Conservation (phyloP, 1,140 invertebrate species). For the Sycobia sp. region DNA sequence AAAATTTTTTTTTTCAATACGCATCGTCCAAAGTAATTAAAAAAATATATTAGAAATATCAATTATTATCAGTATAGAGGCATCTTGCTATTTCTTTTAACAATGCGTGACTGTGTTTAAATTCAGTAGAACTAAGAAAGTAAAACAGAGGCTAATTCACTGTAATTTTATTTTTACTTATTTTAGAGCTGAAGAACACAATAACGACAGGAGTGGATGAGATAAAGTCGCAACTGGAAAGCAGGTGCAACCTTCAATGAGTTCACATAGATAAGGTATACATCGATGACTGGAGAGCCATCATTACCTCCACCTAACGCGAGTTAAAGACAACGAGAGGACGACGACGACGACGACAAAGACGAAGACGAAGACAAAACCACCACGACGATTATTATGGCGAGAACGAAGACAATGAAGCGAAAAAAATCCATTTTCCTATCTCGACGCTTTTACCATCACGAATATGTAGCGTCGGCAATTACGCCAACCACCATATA, state of each 20-base stretch:
- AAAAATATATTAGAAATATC: too few species aligned
- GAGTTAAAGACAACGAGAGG: conserved; percentile 13
- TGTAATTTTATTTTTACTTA: too few species aligned
- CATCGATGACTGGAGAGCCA: conserved; percentile 16
- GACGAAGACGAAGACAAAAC: too few species aligned
- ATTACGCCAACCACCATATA: neutral
- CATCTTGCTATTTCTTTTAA: too few species aligned
- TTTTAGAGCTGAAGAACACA: conserved; percentile 92
- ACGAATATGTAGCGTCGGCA: neutral
- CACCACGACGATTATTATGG: neutral
- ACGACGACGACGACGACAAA: conserved; percentile 20
- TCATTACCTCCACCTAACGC: conserved; percentile 3
- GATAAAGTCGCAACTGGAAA: conserved; percentile 91
- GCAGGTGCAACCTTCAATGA: conserved; percentile 91
- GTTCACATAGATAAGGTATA: conserved; percentile 37
- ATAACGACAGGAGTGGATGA: conserved; percentile 94
- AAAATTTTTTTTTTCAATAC: too few species aligned
- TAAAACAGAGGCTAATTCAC: too few species aligned
- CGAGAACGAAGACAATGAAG: neutral
- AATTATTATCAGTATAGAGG: too few species aligned
- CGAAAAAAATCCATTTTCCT: conserved; percentile 22
- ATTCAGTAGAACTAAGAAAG: too few species aligned
- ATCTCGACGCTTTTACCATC: neutral
- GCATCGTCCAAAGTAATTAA: too few species aligned
- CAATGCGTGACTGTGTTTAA: too few species aligned